phyloP scores from a whole-genome alignment of 1,140 invertebrate genomes.

The Aphaenogaster floridana region DNA sequence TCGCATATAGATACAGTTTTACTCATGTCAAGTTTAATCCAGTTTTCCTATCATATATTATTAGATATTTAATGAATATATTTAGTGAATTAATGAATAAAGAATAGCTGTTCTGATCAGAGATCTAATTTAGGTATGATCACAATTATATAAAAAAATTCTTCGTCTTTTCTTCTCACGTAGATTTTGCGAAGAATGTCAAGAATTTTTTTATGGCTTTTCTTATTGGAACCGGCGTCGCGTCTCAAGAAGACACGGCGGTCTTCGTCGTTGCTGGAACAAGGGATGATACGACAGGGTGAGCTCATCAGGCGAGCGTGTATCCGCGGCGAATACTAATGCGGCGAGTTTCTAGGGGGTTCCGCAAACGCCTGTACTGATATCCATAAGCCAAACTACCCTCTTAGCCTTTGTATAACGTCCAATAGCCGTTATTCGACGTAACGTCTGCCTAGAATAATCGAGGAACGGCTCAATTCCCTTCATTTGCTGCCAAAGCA shows the following conservation, averaged over 20 bases:
- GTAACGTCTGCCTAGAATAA: constrained; percentile 49
- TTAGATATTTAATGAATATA: background rate
- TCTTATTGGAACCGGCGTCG: constrained; percentile 56
- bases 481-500: constrained; percentile 40
- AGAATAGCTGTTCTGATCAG: background rate
- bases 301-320: constrained; percentile 81
- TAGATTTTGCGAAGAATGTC: background rate
- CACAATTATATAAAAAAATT: background rate
- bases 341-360: constrained; percentile 50
- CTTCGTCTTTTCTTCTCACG: background rate
- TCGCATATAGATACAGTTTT: background rate
- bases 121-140: background rate
- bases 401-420: constrained; percentile 49
- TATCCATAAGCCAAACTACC: constrained; percentile 36
- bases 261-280: constrained; percentile 54
- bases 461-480: constrained; percentile 43
- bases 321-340: constrained; percentile 85
- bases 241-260: background rate
- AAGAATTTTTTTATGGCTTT: constrained; percentile 59
- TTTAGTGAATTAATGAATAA: background rate
- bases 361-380: constrained; percentile 23
- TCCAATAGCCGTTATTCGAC: constrained; percentile 46
- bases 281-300: constrained; percentile 80
- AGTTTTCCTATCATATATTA: background rate
- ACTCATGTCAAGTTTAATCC: background rate